Evolutionary conservation across 2,113 vertebrate genomes (phyloP), one percentile per base, ranked within the genome.

Genomic region (Callipepla californica): DNA sequence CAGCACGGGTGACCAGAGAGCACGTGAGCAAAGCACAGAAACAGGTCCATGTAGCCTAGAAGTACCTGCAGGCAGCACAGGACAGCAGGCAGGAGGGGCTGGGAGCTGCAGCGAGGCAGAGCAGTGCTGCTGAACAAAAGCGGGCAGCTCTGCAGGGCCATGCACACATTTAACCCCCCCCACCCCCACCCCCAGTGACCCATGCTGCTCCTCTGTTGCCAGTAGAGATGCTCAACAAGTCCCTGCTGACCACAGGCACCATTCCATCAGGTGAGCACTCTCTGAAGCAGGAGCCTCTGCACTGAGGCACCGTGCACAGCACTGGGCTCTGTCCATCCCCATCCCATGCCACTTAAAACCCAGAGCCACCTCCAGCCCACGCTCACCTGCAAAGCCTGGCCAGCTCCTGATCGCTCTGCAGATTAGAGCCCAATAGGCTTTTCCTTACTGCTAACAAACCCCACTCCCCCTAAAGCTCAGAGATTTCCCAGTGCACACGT

Each of bases 151-250:
- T 78, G n/a, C 45, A n/a, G 12, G 13, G 30, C 42, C 26, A 0
- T 55, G 15, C n/a, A 3, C 18, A 9, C 9, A 17, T 32, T 32
- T 18, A 28, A 55, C 28, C 26, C 15, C 9, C 16, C 7, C 14
- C n/a, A n/a, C n/a, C 3, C 38, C 70, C 36, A 42, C 23, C 63
- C 34, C 45, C 23, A 13, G 6, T 67, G 38, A 55, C 30, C 63
- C 18, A 6, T 40, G 44, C 19, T 63, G 47, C n/a, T 36, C 28
- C 47, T 76, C 51, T 65, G 36, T 57, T 72, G 30, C 30, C 62
- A 86, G 10, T 22, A 36, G 50, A 94, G 61, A 61, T 55, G 44
- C 57, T 93, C 92, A 95, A 83, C 79, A 93, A 90, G 89, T 94
- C 50, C 32, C 81, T 63, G 68, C 61, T 89, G 92, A 85, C 87